phyloP scores from a whole-genome alignment of 2,797 vertebrate species.

The Pangasius djambal region DNA sequence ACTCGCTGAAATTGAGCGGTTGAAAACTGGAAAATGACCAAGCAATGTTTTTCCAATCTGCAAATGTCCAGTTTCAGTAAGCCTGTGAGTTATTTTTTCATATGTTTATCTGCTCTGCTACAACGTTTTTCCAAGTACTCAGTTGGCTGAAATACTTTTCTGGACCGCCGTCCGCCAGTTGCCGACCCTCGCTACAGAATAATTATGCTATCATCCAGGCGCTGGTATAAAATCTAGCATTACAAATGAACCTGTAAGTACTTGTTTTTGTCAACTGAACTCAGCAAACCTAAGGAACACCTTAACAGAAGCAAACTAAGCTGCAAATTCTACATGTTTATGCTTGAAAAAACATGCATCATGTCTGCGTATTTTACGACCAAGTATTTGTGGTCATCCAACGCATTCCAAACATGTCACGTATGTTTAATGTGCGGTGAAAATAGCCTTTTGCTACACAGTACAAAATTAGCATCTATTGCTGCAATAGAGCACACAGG shows the following conservation, averaged over 20 bases:
- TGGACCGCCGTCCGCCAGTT: not conserved
- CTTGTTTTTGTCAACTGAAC: not conserved
- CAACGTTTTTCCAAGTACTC: not conserved
- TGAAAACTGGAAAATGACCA: not conserved
- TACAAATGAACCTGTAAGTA: not conserved
- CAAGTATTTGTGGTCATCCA: constrained; percentile 26
- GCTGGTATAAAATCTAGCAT: not conserved
- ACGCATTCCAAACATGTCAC: constrained; percentile 43
- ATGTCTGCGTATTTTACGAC: constrained; percentile 14
- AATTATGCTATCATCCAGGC: not conserved
- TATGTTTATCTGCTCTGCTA: constrained; percentile 21
- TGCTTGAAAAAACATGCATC: constrained; percentile 8
- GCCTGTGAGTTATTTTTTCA: not conserved
- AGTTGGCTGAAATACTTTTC: not conserved
- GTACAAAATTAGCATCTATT: constrained; percentile 49
- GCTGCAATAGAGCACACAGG: constrained; percentile 18
- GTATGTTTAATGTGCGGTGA: constrained; percentile 45
- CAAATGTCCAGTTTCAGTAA: not conserved
- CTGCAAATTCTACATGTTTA: constrained; percentile 1
- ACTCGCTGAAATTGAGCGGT: not conserved
- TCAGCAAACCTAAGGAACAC: not conserved
- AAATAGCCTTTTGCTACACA: constrained; percentile 36
- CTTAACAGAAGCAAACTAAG: not conserved
- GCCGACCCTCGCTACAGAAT: not conserved
- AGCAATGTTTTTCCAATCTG: not conserved